phyloP scores from a whole-genome alignment of 2,888 invertebrate species.

The Ectobius pallidus region DNA sequence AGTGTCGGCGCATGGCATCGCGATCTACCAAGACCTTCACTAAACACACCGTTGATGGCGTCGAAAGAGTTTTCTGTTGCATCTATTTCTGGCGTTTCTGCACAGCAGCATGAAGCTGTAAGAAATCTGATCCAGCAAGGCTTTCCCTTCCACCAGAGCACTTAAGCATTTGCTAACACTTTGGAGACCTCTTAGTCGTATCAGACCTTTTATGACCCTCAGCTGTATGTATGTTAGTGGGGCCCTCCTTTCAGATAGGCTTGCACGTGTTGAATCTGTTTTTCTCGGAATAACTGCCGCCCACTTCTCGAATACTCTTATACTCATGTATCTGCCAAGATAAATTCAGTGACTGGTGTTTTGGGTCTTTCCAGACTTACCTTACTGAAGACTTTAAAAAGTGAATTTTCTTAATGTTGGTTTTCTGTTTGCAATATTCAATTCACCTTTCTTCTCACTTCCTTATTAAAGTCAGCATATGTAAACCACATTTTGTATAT shows the following conservation, averaged over 20 bases:
- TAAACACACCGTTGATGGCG: neutral
- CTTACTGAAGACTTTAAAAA: too few species aligned
- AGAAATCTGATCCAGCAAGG: neutral
- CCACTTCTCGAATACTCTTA: slow-evolving; percentile 19
- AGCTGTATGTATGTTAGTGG: too few species aligned
- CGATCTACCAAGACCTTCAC: neutral
- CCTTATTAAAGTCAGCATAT: too few species aligned
- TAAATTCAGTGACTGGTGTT: neutral
- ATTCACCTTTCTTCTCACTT: too few species aligned
- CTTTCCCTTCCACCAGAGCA: neutral
- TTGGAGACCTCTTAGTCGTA: neutral
- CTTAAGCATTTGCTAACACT: neutral
- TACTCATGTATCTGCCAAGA: slow-evolving; percentile 5
- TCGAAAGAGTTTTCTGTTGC: neutral
- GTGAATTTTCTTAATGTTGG: too few species aligned
- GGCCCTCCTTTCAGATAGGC: neutral
- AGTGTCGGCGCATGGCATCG: neutral
- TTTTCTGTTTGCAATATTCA: too few species aligned
- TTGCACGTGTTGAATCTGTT: neutral
- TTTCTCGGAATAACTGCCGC: slow-evolving; percentile 33
- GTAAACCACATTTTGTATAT: too few species aligned
- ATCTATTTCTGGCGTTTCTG: slow-evolving; percentile 11
- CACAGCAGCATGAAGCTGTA: neutral
- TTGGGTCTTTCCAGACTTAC: neutral
- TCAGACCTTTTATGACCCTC: slow-evolving; percentile 16